Percentiles rank a stretch among this genome's conserved stretches.
Evolutionary conservation across 2,113 vertebrate genomes (phyloP).

Genomic region (Hemibagrus wyckioides): DNA sequence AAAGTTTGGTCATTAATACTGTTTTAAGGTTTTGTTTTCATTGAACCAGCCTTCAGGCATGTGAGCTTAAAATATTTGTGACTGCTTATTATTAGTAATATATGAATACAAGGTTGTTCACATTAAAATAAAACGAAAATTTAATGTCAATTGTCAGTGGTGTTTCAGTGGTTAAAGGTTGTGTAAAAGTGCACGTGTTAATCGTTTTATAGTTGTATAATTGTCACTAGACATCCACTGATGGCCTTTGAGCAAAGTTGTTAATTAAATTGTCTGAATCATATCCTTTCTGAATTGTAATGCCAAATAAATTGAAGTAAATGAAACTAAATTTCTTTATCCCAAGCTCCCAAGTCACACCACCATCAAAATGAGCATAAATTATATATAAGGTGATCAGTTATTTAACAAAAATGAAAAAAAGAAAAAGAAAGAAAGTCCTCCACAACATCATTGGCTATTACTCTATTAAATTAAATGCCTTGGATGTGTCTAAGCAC

Average conservation of each 20-base stretch:
- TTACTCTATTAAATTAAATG: background rate
- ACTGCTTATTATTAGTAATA: background rate
- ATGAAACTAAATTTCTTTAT: background rate
- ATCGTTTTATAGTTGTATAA: no score
- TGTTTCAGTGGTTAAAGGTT: background rate
- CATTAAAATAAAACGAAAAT: background rate
- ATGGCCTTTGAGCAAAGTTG: background rate
- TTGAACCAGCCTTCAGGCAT: background rate
- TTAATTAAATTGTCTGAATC: background rate
- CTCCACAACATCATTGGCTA: background rate
- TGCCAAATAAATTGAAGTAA: background rate
- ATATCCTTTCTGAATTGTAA: background rate
- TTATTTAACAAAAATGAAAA: background rate
- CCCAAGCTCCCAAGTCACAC: background rate
- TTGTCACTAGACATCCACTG: background rate
- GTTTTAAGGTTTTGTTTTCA: background rate
- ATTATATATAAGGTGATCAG: background rate
- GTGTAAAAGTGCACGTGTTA: no score
- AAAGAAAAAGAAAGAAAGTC: background rate
- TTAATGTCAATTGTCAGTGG: background rate
- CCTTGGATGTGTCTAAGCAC: background rate
- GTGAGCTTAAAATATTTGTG: background rate
- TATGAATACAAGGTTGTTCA: background rate
- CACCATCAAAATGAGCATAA: background rate
- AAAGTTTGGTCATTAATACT: background rate